These are phyloP conservation scores for Frieseomelitta varia DNA, from an alignment of 1,140 invertebrate species.

Conservation along the genomic window DNA sequence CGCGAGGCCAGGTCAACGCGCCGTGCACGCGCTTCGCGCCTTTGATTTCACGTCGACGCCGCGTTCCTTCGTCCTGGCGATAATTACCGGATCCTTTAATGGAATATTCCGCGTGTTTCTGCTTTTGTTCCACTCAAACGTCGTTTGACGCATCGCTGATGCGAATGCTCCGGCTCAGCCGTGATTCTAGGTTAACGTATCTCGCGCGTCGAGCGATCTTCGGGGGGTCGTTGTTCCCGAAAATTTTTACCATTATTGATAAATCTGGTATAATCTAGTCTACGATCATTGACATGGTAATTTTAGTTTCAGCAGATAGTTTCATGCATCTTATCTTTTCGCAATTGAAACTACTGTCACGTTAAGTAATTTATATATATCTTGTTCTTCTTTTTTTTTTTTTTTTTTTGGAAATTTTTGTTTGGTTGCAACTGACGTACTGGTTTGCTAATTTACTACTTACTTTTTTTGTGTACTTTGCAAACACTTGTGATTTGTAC, in stretches of 20 bases:
- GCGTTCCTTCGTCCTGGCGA: not conserved
- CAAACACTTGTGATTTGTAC: too few species aligned
- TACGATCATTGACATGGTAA: too few species aligned
- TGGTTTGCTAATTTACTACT: too few species aligned
- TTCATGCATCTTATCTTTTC: not conserved
- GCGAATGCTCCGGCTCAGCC: not conserved
- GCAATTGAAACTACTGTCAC: fast-evolving
- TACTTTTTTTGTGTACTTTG: too few species aligned
- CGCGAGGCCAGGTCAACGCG: not conserved
- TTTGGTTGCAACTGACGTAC: too few species aligned
- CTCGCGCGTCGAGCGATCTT: not conserved
- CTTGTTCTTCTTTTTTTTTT: too few species aligned
- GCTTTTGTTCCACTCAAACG: not conserved
- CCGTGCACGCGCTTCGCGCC: not conserved
- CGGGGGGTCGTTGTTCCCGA: too few species aligned
- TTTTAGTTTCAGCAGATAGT: too few species aligned
- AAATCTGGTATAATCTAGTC: too few species aligned
- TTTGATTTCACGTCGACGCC: not conserved
- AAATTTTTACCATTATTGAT: too few species aligned
- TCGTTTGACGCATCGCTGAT: not conserved
- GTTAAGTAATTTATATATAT: too few species aligned
- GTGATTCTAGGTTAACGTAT: not conserved
- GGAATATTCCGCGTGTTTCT: not conserved
- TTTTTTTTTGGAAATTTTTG: too few species aligned
- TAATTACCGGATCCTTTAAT: not conserved